Evolutionary conservation across 2,888 invertebrate species (phyloP).

Genomic region (Trypoxylon attenuatum): DNA sequence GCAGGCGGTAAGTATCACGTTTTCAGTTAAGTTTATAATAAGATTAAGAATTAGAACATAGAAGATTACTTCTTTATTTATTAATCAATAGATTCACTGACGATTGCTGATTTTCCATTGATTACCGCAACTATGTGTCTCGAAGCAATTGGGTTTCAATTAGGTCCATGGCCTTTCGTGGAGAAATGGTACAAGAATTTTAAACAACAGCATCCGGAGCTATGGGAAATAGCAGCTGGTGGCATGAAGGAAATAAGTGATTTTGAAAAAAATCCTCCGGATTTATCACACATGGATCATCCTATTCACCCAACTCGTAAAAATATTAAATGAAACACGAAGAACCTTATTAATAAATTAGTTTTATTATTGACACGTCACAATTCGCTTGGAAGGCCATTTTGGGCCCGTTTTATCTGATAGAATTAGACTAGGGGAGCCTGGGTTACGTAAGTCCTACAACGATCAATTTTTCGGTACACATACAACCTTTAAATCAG

Average conservation of each 20-base stretch:
- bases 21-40: neutral
- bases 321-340: constrained; percentile 33
- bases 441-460: too few species aligned
- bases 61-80: neutral
- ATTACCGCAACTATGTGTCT: constrained; percentile 84
- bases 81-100: constrained; percentile 77
- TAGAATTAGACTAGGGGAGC: constrained; percentile 14
- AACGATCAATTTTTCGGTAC: too few species aligned
- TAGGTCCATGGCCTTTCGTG: constrained; percentile 78
- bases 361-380: constrained; percentile 33
- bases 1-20: constrained; percentile 76
- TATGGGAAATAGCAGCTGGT: constrained; percentile 82
- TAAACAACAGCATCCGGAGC: constrained; percentile 80
- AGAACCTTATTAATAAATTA: constrained; percentile 24
- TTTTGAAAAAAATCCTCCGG: constrained; percentile 84
- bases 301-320: constrained; percentile 84
- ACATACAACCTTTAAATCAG: neutral
- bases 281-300: constrained; percentile 82
- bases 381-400: constrained; percentile 10
- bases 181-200: constrained; percentile 83
- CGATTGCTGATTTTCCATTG: constrained; percentile 86
- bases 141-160: constrained; percentile 82
- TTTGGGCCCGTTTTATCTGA: constrained; percentile 2
- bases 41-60: neutral
- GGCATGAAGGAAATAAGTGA: constrained; percentile 83